Evolutionary conservation across 2,888 invertebrate species (phyloP).

Genomic region (Dendrolimus pini): DNA sequence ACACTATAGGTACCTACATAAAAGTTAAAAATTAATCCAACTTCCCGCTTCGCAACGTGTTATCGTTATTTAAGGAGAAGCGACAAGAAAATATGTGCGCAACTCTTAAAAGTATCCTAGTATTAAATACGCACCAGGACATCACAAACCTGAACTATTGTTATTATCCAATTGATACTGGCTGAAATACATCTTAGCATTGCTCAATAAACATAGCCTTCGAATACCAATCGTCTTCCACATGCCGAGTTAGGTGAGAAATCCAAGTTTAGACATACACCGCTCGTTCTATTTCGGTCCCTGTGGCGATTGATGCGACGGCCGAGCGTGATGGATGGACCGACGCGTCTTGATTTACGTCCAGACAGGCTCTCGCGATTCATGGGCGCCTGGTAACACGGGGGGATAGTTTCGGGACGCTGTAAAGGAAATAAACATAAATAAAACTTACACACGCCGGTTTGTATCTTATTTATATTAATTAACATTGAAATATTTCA

Average conservation of each 20-base stretch:
- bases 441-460: constrained; percentile 17
- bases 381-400: constrained; percentile 51
- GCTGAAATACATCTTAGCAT: background rate
- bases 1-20: too few species aligned
- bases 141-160: too few species aligned
- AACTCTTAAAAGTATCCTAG: too few species aligned
- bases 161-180: background rate
- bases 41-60: too few species aligned
- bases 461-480: background rate
- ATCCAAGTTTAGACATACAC: constrained; percentile 33
- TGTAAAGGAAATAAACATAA: constrained; percentile 25
- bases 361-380: constrained; percentile 41
- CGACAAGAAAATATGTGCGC: too few species aligned
- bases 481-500: background rate
- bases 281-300: constrained; percentile 55
- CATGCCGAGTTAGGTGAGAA: constrained; percentile 34
- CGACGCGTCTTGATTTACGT: constrained; percentile 62
- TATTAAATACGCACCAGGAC: too few species aligned
- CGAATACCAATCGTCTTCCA: constrained; percentile 1
- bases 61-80: too few species aligned
- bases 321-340: constrained; percentile 62
- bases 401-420: constrained; percentile 15
- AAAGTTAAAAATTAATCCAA: too few species aligned
- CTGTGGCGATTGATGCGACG: constrained; percentile 56
- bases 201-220: background rate